Evolutionary conservation across 2,113 vertebrate genomes (phyloP).

Genomic region (Albula goreensis): DNA sequence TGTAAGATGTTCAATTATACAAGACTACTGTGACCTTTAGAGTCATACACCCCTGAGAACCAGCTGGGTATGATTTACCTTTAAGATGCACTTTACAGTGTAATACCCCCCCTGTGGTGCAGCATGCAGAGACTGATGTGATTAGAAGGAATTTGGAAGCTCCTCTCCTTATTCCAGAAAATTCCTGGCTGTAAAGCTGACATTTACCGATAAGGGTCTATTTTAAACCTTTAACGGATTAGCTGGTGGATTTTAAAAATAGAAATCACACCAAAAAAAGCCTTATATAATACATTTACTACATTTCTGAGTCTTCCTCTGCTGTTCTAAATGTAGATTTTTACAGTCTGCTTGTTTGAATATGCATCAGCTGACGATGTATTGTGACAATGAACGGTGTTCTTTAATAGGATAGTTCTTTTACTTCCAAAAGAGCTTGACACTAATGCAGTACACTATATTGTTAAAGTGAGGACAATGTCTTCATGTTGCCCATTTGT

Average conservation of each 20-base stretch:
- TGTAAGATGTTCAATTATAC: constrained; percentile 22
- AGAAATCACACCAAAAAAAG: background rate
- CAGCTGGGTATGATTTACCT: background rate
- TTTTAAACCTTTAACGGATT: background rate
- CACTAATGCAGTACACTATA: background rate
- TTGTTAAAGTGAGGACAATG: background rate
- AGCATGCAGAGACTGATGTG: background rate
- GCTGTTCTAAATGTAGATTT: background rate
- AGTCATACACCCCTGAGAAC: background rate
- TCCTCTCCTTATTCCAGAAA: background rate
- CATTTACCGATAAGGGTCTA: background rate
- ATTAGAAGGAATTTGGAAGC: background rate
- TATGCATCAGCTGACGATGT: background rate
- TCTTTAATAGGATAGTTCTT: no score
- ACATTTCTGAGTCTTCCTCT: background rate
- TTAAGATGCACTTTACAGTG: background rate
- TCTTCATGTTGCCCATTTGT: background rate
- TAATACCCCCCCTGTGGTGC: background rate
- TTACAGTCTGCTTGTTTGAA: background rate
- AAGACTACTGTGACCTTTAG: constrained; percentile 28
- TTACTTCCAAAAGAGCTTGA: background rate
- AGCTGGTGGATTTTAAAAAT: background rate
- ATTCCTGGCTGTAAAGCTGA: background rate
- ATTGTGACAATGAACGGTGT: background rate
- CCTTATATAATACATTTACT: background rate